These are phyloP conservation scores for Talpa occidentalis DNA, from an alignment of 2,113 vertebrate species.

Conservation along the genomic window DNA sequence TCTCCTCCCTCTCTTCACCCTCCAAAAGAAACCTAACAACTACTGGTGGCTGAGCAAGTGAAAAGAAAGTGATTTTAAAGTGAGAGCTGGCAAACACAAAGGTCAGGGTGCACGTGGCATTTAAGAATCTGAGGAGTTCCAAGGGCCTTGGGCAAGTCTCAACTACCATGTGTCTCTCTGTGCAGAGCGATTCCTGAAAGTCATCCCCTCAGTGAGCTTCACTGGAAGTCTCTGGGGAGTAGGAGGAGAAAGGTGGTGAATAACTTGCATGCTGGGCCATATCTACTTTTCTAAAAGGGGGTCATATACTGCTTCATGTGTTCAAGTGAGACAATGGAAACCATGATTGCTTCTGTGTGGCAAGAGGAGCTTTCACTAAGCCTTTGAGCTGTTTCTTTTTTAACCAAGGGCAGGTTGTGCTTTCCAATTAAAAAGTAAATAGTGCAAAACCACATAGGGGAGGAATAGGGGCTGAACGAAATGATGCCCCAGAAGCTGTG, in stretches of 20 bases:
- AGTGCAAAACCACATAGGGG: neutral
- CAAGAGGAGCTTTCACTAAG: neutral
- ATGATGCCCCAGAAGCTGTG: rapidly evolving
- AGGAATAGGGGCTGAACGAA: neutral
- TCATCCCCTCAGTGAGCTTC: too few species aligned
- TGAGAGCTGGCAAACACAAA: neutral
- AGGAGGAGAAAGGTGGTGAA: neutral
- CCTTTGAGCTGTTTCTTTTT: neutral
- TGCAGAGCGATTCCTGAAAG: neutral
- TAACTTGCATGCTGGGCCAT: neutral
- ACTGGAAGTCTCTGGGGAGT: neutral
- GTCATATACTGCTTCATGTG: too few species aligned
- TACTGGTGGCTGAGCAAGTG: neutral
- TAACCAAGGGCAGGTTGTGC: neutral
- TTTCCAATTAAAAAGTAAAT: neutral
- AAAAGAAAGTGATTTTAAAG: neutral
- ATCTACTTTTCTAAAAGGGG: neutral
- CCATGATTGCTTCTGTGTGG: neutral
- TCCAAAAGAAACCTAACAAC: neutral
- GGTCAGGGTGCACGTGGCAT: neutral
- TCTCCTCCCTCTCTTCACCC: neutral
- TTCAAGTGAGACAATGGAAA: neutral
- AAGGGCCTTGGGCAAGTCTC: neutral
- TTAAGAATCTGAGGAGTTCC: neutral
- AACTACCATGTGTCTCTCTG: neutral